Percentiles rank a stretch among this genome's conserved stretches.
Conservation (phyloP, 2,888 invertebrate genomes). For the Hydriomena furcata region DNA sequence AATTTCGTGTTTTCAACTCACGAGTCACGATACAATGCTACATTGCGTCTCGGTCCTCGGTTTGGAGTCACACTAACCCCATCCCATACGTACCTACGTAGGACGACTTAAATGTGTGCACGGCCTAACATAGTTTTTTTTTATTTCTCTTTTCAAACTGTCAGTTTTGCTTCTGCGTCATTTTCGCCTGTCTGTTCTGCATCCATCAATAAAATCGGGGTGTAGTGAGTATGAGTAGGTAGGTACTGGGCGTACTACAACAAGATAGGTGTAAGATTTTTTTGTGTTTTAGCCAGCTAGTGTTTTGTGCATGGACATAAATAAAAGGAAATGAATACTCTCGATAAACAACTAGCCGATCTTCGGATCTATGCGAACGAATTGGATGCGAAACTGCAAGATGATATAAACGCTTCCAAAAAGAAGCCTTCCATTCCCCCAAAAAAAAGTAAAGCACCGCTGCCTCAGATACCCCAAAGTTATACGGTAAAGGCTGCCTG, state of each 20-base stretch:
- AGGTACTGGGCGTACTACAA: conserved; percentile 5
- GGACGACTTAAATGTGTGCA: too few species aligned
- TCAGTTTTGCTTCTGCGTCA: too few species aligned
- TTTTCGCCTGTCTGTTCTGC: too few species aligned
- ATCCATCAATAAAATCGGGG: conserved; percentile 15
- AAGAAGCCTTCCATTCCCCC: conserved; percentile 77
- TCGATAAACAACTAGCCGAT: conserved; percentile 76
- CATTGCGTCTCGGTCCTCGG: too few species aligned
- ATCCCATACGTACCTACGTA: too few species aligned
- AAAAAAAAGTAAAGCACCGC: conserved; percentile 74
- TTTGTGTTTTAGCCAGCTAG: too few species aligned
- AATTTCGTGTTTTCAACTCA: too few species aligned
- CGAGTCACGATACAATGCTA: too few species aligned
- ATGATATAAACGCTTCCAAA: conserved; percentile 75
- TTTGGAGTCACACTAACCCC: too few species aligned
- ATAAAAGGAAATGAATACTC: conserved; percentile 62
- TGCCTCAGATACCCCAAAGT: conserved; percentile 89
- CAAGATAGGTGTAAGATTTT: background rate
- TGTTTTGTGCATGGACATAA: conserved; percentile 1
- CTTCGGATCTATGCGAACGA: conserved; percentile 77
- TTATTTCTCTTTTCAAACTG: too few species aligned
- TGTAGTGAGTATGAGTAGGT: too few species aligned
- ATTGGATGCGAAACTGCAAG: conserved; percentile 76
- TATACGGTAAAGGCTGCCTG: conserved; percentile 88
- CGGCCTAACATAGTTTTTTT: too few species aligned